These are phyloP conservation scores for Zaprionus ornatus DNA, from an alignment of 1,140 invertebrate genomes.

Conservation along the genomic window DNA sequence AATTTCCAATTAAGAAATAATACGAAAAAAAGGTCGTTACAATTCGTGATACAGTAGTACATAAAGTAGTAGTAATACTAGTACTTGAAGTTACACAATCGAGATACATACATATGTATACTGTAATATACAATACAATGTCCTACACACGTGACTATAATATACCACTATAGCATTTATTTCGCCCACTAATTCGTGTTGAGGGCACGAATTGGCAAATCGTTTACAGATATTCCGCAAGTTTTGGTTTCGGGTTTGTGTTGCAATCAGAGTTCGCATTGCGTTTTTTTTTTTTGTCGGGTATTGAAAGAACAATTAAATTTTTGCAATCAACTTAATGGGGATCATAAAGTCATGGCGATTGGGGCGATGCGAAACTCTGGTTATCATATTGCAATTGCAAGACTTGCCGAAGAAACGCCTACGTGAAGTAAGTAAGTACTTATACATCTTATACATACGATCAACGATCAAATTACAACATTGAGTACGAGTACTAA, in stretches of 20 bases:
- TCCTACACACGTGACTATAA: constrained; percentile 28
- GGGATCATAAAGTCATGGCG: not conserved
- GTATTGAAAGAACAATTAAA: not conserved
- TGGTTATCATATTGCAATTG: constrained; percentile 22
- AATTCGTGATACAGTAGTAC: not conserved
- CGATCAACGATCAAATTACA: constrained; percentile 77
- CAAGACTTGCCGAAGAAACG: constrained; percentile 57
- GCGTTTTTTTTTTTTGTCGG: not conserved
- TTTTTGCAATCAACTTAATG: not conserved
- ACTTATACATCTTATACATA: constrained; percentile 52
- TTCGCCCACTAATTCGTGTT: constrained; percentile 20
- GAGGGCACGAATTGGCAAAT: constrained; percentile 9
- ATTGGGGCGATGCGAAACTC: constrained; percentile 9
- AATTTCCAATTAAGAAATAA: constrained; percentile 1
- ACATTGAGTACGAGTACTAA: constrained; percentile 78
- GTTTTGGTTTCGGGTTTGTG: constrained; percentile 4
- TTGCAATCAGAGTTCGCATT: constrained; percentile 15
- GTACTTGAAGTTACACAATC: constrained; percentile 6
- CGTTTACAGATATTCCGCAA: constrained; percentile 16
- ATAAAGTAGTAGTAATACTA: not conserved
- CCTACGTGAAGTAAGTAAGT: constrained; percentile 60
- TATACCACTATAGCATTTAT: constrained; percentile 22
- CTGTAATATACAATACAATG: constrained; percentile 25
- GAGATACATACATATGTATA: constrained; percentile 13
- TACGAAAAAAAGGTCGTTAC: not conserved